Base-by-base conservation (phyloP, 1,140 invertebrate genomes). In the Pachypsylla venusta region DNA sequence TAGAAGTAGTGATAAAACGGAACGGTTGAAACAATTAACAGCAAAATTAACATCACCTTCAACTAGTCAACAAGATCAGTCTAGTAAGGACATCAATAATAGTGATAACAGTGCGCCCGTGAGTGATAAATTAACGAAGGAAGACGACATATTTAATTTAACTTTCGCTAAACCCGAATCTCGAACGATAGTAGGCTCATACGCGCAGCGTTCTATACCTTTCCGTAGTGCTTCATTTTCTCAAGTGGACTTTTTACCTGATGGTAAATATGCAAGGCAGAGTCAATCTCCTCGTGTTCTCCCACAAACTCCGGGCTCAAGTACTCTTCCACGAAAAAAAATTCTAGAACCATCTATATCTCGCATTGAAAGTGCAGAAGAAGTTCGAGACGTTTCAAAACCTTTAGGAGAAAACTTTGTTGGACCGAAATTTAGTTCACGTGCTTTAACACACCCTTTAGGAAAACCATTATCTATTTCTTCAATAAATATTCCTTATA, bases 151-250 rank as follows among this genome's bases (percentile, higher is more conserved):
- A 27, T 27, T 42, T 12, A 60, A 56, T n/a, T 28, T 25, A 69
- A 72, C 56, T 42, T 69, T 76, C 42, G 67, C 74, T n/a, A 76
- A 74, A 64, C 72, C 77, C 19, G 77, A 79, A 61, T 73, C 76
- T 27, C 74, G 77, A 28, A 74, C 73, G 12, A 75, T 78, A 25
- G 71, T 78, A 27, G 77, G 77, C 16, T 76, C 78, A 0, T 79
- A 79, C 62, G 72, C 76, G 7, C 78, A 79, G 63, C 75, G 75
- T 56, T 76, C 74, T 30, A 77, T 80, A 62, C 81, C 84, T 2
- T 85, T 82, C 63, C 76, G 87, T 25, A 88, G 85, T 66, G 85
- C 86, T 3, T 89, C 87, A 10, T 89, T 89, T 65, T 86, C 86
- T 0, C 86, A 89, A 70, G 84, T 86, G 39, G 85, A 89, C 67